Evolutionary conservation across 2,113 vertebrate species (phyloP), one percentile per base, ranked within the genome.

Genomic region (Nothoprocta perdicaria): DNA sequence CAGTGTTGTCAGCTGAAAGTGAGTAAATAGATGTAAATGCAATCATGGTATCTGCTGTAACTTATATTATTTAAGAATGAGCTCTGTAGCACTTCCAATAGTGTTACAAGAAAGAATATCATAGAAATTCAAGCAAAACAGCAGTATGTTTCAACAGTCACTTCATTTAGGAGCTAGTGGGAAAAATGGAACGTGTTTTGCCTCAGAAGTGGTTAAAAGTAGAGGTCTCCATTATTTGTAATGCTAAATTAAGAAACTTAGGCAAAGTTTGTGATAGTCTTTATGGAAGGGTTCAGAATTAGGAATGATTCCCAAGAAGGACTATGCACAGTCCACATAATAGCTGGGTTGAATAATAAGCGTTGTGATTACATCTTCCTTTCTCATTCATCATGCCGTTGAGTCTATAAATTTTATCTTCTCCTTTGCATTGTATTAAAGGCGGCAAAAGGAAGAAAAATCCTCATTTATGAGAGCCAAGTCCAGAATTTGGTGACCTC

Each of bases 291-390:
- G 1, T 53, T 86, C 35, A 61, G 35, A 38, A 43, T 78, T 45
- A 65, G 3, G 3, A 86, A 53, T 67, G 18, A 6, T 53, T 77
- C 15, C 16, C 7, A 45, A 38, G 35, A 73, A 87, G 14, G 7
- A 50, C 14, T 80, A 14, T 4, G 9, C 40, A 33, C 74, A 27
- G 1, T 29, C 73, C 46, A 65, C 55, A 38, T 3, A 22, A 31
- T 6, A 24, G 4, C 41, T 78, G 35, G 3, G 8, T 76, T 77
- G 14, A 68, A 57, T 43, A 83, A 58, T 46, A 38, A 75, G 10
- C 11, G 81, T 84, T 82, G n/a, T 61, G 75, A 66, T 62, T 62
- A 3, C 35, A 26, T 84, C 26, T 80, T 79, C 62, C 57, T 79
- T 89, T 73, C 40, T 69, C n/a, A 27, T 57, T 62, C 53, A 21